Evolutionary conservation across 2,797 vertebrate genomes (phyloP), one percentile per base, ranked within the genome.

Genomic region (Poliocrania exsul): DNA sequence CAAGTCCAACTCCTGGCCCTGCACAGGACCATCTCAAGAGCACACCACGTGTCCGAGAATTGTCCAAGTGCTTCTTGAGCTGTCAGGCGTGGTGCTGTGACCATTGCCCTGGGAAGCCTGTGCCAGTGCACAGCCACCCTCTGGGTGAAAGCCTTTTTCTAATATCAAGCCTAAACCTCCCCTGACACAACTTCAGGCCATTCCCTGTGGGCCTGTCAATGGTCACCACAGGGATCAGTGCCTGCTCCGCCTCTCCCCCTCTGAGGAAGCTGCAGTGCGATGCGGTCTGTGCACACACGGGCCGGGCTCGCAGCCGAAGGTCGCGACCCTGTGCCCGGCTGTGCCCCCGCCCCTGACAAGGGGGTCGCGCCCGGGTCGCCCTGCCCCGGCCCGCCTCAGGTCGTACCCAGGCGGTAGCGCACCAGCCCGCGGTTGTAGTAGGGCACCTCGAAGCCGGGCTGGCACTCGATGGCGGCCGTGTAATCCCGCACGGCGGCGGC

Each of bases 351-450:
- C 40, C 16, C 16, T 42, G 40, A 6, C 40, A 42, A 42, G 40
- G 40, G 40, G 40, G 40, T 42, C 40, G 40, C 40, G 5, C 28
- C 44, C 25, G 18, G 42, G 75, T 26, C 75, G 15, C 64, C 40
- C 40, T 42, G 40, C 40, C 40, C 40, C 40, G 40, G 40, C 16
- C 40, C 40, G 40, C 40, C 40, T 16, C 40, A 16, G 40, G 40
- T 42, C 98, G 97, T 98, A 99, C 99, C 99, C 77, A 99, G 97
- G 91, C 99, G 98, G 47, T 99, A 99, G 18, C 91, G 94, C 75
- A 99, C 97, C 80, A 99, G 96, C 64, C 99, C 99, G 96, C 99
- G 98, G 98, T 99, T 99, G 97, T 99, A 99, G 96, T 98, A 98
- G 0, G 99, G 98, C 13, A 99, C 97, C 93, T 99, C 99, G 93